phyloP scores from a whole-genome alignment of 1,140 invertebrate genomes.

The Rhyacophila brunnea region DNA sequence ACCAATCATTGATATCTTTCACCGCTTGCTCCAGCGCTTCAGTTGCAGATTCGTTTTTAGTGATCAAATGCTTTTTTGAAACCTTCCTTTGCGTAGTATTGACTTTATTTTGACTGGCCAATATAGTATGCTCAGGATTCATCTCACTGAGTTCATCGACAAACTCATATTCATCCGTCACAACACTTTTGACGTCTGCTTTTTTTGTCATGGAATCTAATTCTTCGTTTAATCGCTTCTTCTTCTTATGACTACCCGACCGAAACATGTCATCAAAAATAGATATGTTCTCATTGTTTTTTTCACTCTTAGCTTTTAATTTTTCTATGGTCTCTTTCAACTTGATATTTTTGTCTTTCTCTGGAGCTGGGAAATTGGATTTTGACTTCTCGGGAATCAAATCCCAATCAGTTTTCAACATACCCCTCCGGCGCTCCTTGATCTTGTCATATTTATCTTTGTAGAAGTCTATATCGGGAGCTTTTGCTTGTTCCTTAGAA shows the following conservation, averaged over 20 bases:
- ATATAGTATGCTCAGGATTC: neutral
- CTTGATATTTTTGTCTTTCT: slow-evolving; percentile 60
- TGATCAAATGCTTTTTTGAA: slow-evolving; percentile 41
- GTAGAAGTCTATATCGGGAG: slow-evolving; percentile 43
- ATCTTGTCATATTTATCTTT: slow-evolving; percentile 65
- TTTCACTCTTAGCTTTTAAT: slow-evolving; percentile 62
- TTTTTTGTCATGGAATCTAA: slow-evolving; percentile 38
- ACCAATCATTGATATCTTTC: slow-evolving; percentile 85
- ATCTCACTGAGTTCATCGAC: slow-evolving; percentile 26
- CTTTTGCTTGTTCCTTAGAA: slow-evolving; percentile 6
- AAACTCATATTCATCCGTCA: slow-evolving; percentile 40
- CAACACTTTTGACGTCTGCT: slow-evolving; percentile 36
- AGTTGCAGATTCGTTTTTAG: slow-evolving; percentile 62
- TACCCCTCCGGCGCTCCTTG: slow-evolving; percentile 61
- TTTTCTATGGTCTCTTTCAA: slow-evolving; percentile 63
- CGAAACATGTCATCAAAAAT: slow-evolving; percentile 44
- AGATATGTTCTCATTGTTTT: slow-evolving; percentile 48
- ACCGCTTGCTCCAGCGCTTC: slow-evolving; percentile 81
- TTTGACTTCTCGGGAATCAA: slow-evolving; percentile 41
- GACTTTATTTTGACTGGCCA: slow-evolving; percentile 25
- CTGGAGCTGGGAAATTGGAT: slow-evolving; percentile 41
- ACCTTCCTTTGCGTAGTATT: slow-evolving; percentile 42
- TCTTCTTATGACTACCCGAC: slow-evolving; percentile 36
- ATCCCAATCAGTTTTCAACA: slow-evolving; percentile 48
- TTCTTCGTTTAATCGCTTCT: slow-evolving; percentile 36